Conservation (phyloP, 2,888 invertebrate genomes). For the Anaspis maculata region DNA sequence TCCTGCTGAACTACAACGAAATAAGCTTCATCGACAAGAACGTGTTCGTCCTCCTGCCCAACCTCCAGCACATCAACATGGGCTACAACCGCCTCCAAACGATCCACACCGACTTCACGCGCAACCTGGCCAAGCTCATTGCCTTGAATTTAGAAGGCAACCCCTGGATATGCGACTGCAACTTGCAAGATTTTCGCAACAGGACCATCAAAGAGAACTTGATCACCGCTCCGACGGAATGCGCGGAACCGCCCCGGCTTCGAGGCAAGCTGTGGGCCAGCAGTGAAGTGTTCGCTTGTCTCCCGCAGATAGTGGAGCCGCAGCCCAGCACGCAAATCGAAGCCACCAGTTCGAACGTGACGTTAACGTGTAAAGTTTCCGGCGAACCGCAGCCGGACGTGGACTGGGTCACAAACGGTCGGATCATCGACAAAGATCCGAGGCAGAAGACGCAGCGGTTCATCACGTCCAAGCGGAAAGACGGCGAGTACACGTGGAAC, state of each 20-base stretch:
- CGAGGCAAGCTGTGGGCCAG: slow-evolving; percentile 64
- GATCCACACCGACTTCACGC: slow-evolving; percentile 55
- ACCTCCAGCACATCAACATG: slow-evolving; percentile 59
- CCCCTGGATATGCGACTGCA: slow-evolving; percentile 85
- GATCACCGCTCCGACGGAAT: slow-evolving; percentile 66
- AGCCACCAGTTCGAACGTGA: slow-evolving; percentile 56
- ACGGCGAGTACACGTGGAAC: slow-evolving; percentile 45
- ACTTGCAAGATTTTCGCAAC: slow-evolving; percentile 68
- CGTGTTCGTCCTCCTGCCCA: slow-evolving; percentile 45
- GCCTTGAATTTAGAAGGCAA: slow-evolving; percentile 72
- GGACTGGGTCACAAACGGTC: slow-evolving; percentile 62
- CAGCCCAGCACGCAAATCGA: slow-evolving; percentile 52
- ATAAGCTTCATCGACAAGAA: slow-evolving; percentile 60
- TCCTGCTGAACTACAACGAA: slow-evolving; percentile 69
- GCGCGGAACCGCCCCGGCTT: slow-evolving; percentile 61
- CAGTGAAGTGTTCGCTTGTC: slow-evolving; percentile 72
- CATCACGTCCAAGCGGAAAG: slow-evolving; percentile 27
- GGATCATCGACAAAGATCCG: slow-evolving; percentile 49
- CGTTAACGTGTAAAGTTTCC: slow-evolving; percentile 64
- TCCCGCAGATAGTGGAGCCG: slow-evolving; percentile 65
- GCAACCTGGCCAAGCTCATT: slow-evolving; percentile 56
- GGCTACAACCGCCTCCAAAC: slow-evolving; percentile 66
- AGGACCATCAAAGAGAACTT: slow-evolving; percentile 66
- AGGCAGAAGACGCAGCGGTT: slow-evolving; percentile 43
- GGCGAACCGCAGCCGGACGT: slow-evolving; percentile 72